These are phyloP conservation scores for Ictalurus punctatus DNA, from an alignment of 2,113 vertebrate species.

Conservation along the genomic window DNA sequence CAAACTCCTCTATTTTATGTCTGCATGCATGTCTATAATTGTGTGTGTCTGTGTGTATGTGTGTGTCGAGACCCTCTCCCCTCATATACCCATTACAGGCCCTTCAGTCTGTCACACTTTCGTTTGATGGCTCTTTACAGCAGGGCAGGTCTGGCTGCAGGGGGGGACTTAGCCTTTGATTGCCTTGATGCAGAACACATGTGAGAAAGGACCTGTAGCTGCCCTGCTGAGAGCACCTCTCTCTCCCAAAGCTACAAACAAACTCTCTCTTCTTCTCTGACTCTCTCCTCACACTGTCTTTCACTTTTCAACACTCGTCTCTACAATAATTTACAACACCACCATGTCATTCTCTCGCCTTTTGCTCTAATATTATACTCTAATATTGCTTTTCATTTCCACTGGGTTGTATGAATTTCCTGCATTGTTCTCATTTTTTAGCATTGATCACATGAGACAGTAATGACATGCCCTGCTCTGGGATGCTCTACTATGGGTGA, in stretches of 20 bases:
- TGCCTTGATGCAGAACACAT: slow-evolving; percentile 61
- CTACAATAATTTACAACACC: not conserved
- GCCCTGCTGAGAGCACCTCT: slow-evolving; percentile 55
- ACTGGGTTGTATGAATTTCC: not conserved
- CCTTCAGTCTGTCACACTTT: slow-evolving; percentile 60
- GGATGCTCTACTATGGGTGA: slow-evolving; percentile 32
- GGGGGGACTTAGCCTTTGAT: slow-evolving; percentile 57
- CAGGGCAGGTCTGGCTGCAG: slow-evolving; percentile 52
- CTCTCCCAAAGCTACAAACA: slow-evolving; percentile 26
- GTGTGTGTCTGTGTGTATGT: slow-evolving; percentile 42
- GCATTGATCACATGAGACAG: slow-evolving; percentile 22
- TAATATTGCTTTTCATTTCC: not conserved
- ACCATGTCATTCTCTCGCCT: not conserved
- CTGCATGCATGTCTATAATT: slow-evolving; percentile 37
- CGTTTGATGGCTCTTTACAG: slow-evolving; percentile 62
- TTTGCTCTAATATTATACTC: not conserved
- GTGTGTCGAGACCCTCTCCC: slow-evolving; percentile 51
- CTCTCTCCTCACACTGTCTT: not conserved
- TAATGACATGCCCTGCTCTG: slow-evolving; percentile 18
- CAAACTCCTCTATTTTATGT: slow-evolving; percentile 42
- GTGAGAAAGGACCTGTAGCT: slow-evolving; percentile 54
- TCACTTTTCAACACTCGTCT: slow-evolving; percentile 1
- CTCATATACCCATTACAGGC: slow-evolving; percentile 54
- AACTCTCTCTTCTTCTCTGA: slow-evolving; percentile 4
- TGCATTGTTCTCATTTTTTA: not conserved